Percentiles rank a stretch among this genome's conserved stretches.
Evolutionary conservation across 2,113 vertebrate genomes (phyloP).

Genomic region (Amazona vittata): DNA sequence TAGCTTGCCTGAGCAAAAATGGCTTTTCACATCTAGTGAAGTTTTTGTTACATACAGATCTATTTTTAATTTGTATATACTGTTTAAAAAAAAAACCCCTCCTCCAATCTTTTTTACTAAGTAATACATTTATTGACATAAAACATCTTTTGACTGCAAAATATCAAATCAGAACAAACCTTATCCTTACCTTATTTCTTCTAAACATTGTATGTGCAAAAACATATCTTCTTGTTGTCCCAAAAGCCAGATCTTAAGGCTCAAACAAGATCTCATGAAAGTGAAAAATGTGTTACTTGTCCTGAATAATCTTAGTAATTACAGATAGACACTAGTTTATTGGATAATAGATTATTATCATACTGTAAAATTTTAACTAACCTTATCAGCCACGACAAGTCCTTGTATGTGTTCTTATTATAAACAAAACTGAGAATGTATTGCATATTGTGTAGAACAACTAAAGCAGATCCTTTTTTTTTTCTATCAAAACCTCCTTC

Average conservation of each 20-base stretch:
- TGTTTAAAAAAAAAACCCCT: not conserved
- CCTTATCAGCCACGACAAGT: accelerated
- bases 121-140: not conserved
- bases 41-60: not conserved
- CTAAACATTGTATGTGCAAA: not conserved
- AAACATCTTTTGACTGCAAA: not conserved
- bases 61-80: not conserved
- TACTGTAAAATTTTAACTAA: not conserved
- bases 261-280: not conserved
- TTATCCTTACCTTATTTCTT: not conserved
- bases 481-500: not conserved
- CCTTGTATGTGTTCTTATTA: not conserved
- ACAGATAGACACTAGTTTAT: not conserved
- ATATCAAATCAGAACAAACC: not conserved
- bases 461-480: not conserved
- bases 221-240: not conserved
- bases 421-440: not conserved
- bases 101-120: not conserved
- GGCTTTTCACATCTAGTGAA: not conserved
- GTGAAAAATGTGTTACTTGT: not conserved
- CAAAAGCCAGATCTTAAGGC: not conserved
- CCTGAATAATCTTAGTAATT: not conserved
- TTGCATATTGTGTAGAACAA: not conserved
- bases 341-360: not conserved
- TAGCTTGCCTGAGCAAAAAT: not conserved